Percentiles rank a stretch among this genome's conserved stretches.
Conservation (phyloP, 1,140 invertebrate genomes). For the Trypoxylus dichotomus region DNA sequence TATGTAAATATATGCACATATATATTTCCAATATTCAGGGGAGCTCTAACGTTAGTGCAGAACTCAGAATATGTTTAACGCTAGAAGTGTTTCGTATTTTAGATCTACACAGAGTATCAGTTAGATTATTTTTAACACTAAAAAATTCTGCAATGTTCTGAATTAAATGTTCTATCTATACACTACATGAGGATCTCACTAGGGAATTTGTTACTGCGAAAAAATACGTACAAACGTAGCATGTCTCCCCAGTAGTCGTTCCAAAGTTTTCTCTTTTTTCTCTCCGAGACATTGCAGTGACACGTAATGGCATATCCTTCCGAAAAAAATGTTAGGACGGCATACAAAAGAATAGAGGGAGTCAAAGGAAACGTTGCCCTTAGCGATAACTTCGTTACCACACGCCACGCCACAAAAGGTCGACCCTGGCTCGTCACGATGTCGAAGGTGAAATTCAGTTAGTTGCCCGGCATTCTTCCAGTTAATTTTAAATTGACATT, state of each 20-base stretch:
- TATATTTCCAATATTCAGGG: too few relatives aligned
- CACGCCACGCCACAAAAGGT: conserved; percentile 13
- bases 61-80: too few relatives aligned
- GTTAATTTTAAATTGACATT: conserved; percentile 29
- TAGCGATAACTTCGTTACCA: conserved; percentile 27
- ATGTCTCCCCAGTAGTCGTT: neutral
- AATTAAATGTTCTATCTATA: too few relatives aligned
- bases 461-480: conserved; percentile 17
- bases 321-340: neutral
- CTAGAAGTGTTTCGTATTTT: too few relatives aligned
- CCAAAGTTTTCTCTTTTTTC: neutral
- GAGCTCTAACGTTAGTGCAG: too few relatives aligned
- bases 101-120: too few relatives aligned
- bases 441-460: conserved; percentile 25
- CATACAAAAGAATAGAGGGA: neutral
- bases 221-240: too few relatives aligned
- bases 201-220: too few relatives aligned
- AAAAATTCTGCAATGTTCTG: too few relatives aligned
- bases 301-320: neutral
- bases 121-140: too few relatives aligned
- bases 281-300: neutral
- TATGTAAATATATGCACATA: too few relatives aligned
- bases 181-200: too few relatives aligned
- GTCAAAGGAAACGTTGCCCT: conserved; percentile 21
- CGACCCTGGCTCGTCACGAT: conserved; percentile 5